Conservation (phyloP, 2,797 vertebrate species). For the Knipowitschia caucasica region DNA sequence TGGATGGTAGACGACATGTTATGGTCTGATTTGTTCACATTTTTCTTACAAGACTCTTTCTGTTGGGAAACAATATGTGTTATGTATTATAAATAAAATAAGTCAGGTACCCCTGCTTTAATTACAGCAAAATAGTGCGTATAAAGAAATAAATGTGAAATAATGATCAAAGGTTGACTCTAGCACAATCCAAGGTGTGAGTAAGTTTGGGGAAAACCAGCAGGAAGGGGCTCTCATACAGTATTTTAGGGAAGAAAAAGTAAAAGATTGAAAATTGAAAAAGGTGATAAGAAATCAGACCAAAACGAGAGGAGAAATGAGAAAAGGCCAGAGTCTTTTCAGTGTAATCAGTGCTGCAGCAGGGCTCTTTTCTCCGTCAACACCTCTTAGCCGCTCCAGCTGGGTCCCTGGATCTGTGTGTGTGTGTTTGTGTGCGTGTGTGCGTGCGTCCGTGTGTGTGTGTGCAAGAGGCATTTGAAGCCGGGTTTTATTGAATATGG, state of each 20-base stretch:
- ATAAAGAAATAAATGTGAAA: no score
- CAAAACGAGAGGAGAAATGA: neutral
- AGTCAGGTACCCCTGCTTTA: no score
- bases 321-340: slow-evolving; percentile 27
- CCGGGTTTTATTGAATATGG: slow-evolving; percentile 43
- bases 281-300: neutral
- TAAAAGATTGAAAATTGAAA: neutral
- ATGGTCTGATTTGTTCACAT: no score
- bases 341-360: slow-evolving; percentile 66
- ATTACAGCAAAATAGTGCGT: no score
- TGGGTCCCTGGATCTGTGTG: slow-evolving; percentile 34
- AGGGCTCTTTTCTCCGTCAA: slow-evolving; percentile 70
- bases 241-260: slow-evolving; percentile 15
- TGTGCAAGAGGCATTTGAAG: slow-evolving; percentile 19
- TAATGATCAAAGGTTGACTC: no score
- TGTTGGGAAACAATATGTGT: no score
- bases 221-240: slow-evolving; percentile 4
- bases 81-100: no score
- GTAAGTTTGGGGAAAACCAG: slow-evolving; percentile 3
- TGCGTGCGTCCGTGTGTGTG: neutral
- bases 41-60: no score
- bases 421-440: slow-evolving; percentile 13
- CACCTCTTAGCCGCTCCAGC: slow-evolving; percentile 63
- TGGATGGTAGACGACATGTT: no score
- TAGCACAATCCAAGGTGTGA: neutral